phyloP scores from a whole-genome alignment of 2,888 invertebrate genomes.

The Strigamia maritima region DNA sequence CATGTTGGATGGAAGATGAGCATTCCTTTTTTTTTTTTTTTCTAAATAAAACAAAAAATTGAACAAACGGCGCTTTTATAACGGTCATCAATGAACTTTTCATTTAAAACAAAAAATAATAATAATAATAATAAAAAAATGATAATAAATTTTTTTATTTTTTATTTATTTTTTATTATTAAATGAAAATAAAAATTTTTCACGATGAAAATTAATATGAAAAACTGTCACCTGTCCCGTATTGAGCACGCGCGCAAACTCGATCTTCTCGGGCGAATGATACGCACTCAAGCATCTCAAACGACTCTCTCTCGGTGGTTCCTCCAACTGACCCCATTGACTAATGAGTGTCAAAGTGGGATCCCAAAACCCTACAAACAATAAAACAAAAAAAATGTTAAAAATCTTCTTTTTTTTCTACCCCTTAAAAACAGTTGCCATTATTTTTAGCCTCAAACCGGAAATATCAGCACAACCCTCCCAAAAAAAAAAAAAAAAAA shows the following conservation, averaged over 20 bases:
- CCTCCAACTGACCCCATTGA: slow-evolving; percentile 41
- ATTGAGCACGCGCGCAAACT: slow-evolving; percentile 41
- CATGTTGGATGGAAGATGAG: neutral
- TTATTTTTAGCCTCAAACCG: neutral
- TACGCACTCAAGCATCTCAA: slow-evolving; percentile 41
- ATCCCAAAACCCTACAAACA: slow-evolving; percentile 44
- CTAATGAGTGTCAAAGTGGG: slow-evolving; percentile 42
- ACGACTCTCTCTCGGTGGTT: slow-evolving; percentile 33
- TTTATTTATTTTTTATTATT: neutral
- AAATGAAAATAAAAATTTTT: neutral
- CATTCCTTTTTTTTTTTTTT: no score
- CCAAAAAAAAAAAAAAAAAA: no score
- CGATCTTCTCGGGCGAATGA: slow-evolving; percentile 40
- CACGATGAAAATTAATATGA: no score
- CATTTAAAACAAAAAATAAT: no score
- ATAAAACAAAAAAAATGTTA: neutral
- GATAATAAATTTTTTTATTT: no score
- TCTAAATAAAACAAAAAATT: neutral
- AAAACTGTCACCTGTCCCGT: slow-evolving; percentile 43
- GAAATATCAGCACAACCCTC: neutral
- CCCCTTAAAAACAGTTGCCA: neutral
- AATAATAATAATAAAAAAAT: no score
- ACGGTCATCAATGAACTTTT: no score
- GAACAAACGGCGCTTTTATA: neutral
- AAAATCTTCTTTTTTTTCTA: neutral